These are phyloP conservation scores for Galaxias olidus DNA, from an alignment of 2,797 vertebrate species.

Conservation along the genomic window DNA sequence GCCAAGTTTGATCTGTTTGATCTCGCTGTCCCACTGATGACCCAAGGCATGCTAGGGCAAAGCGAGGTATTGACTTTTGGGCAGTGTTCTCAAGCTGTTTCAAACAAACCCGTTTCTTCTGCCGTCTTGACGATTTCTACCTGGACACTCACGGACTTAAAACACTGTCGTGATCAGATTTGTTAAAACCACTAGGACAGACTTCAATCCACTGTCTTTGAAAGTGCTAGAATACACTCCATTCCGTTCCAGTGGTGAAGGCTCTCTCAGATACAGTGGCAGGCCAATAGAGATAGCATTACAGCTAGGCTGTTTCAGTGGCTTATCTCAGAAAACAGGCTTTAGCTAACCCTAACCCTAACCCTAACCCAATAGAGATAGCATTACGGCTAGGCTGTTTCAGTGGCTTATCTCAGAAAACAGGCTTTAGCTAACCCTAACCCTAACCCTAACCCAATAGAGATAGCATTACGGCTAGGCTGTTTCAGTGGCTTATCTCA, in stretches of 20 bases:
- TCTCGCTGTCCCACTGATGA: slow-evolving; percentile 19
- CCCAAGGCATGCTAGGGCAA: neutral
- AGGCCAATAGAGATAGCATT: slow-evolving; percentile 19
- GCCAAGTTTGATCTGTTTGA: slow-evolving; percentile 40
- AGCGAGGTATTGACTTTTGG: no score
- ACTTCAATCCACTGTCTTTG: no score
- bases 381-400: slow-evolving; percentile 20
- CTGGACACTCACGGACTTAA: no score
- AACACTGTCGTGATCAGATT: no score
- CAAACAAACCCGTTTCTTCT: no score
- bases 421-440: slow-evolving; percentile 41
- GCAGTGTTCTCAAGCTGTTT: no score
- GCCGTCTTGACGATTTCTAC: no score
- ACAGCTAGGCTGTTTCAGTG: slow-evolving; percentile 22
- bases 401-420: slow-evolving; percentile 38
- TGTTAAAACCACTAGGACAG: no score
- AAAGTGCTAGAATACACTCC: no score
- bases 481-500: slow-evolving; percentile 40
- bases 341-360: no score
- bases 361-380: no score
- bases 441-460: no score
- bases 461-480: slow-evolving; percentile 10
- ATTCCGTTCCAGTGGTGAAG: neutral
- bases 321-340: slow-evolving; percentile 38
- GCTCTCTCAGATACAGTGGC: slow-evolving; percentile 19